Evolutionary conservation across 2,797 vertebrate species (phyloP), one percentile per base, ranked within the genome.

Genomic region (Numenius phaeopus): DNA sequence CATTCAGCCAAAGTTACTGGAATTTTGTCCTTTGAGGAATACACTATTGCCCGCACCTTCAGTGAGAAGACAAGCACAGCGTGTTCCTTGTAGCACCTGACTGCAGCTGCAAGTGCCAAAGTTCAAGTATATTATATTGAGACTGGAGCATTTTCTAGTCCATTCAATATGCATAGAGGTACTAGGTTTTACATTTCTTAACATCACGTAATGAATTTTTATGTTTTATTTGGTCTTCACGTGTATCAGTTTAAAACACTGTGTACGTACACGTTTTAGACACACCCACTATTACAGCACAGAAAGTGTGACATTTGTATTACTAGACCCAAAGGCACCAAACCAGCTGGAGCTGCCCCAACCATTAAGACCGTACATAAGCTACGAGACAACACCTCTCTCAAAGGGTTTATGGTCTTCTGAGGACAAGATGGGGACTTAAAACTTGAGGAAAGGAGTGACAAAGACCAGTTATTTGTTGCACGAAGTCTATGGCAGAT

Each of bases 301-400:
- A 75, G 49, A 42, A 54, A 40, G 4, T 15, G 19, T 22, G 47
- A 40, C 8, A 40, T 32, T 32, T 55, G 46, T 54, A 15, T 61
- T 59, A 34, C 34, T 59, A 21, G 37, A 54, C 30, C 37, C 26
- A 85, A 15, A 46, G 42, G 65, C 54, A 50, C 34, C 11, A 17
- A 34, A 39, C 18, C 11, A 44, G 37, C n/a, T 1, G 27, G 67
- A 47, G 34, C 39, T 32, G 22, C 40, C 47, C 65, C 64, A 8
- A 1, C 32, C 3, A 1, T 19, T 37, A 37, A n/a, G 46, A 40
- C 23, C 1, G 1, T 32, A 57, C 39, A 8, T 13, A 15, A 65
- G 24, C 24, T 55, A 19, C 37, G n/a, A 85, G 30, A 54, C 30
- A 55, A 7, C 5, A 27, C 39, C 39, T 52, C 17, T 50, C 42